phyloP scores from a whole-genome alignment of 2,113 vertebrate species.

The Macquaria australasica region DNA sequence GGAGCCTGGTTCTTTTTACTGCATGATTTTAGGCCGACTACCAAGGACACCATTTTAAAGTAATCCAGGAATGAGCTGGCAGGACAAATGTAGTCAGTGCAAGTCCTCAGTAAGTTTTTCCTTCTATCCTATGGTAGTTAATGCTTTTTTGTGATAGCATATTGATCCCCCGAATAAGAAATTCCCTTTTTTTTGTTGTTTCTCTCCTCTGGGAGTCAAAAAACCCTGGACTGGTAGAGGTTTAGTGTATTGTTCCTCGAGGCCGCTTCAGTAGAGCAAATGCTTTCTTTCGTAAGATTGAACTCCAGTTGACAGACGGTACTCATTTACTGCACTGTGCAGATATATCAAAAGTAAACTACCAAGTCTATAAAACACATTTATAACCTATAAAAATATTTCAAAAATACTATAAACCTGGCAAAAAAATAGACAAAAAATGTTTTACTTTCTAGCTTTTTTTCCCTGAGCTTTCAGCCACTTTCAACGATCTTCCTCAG shows the following conservation, averaged over 20 bases:
- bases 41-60: conserved; percentile 40
- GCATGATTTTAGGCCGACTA: conserved; percentile 24
- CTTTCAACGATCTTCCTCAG: neutral
- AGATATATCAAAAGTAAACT: neutral
- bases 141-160: conserved; percentile 9
- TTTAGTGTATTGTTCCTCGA: neutral
- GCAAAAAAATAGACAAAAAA: neutral
- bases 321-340: neutral
- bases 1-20: conserved; percentile 43
- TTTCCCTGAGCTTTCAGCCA: neutral
- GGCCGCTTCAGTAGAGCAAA: neutral
- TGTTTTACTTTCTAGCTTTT: too few species aligned
- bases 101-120: neutral
- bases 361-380: neutral
- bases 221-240: neutral
- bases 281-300: neutral
- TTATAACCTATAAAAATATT: neutral
- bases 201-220: neutral
- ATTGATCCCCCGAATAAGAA: neutral
- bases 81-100: conserved; percentile 17
- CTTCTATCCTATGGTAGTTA: neutral
- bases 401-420: neutral
- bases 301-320: neutral
- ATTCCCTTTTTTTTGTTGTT: neutral
- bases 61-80: conserved; percentile 34